Conservation (phyloP, 2,888 invertebrate genomes). For the Molanna angustata region DNA sequence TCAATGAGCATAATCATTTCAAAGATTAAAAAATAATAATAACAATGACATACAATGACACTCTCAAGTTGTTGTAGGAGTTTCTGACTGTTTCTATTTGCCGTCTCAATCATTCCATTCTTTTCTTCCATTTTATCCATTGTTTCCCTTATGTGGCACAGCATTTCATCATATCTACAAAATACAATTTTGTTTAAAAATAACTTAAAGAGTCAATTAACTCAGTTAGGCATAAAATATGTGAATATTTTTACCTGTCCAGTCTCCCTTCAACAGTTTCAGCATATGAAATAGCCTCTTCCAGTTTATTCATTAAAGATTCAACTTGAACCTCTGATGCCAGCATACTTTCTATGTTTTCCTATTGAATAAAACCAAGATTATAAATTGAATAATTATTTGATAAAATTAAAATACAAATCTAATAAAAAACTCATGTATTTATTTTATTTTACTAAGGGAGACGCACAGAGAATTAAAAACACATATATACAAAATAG, state of each 20-base stretch:
- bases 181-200: not conserved
- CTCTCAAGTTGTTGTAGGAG: conserved; percentile 75
- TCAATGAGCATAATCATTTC: no score
- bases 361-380: conserved; percentile 48
- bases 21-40: no score
- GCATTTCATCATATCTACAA: conserved; percentile 64
- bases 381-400: no score
- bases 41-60: conserved; percentile 58
- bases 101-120: conserved; percentile 81
- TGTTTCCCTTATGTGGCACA: conserved; percentile 81
- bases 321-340: conserved; percentile 83
- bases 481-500: no score
- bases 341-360: conserved; percentile 88
- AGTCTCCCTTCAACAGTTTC: conserved; percentile 70
- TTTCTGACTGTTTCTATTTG: conserved; percentile 80
- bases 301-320: conserved; percentile 73
- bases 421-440: no score
- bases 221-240: no score
- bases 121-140: conserved; percentile 92
- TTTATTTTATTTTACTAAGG: no score
- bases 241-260: conserved; percentile 50
- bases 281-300: conserved; percentile 73
- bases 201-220: no score
- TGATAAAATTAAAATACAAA: no score
- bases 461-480: no score